phyloP scores from a whole-genome alignment of 2,113 vertebrate species.

The Carassius carassius region DNA sequence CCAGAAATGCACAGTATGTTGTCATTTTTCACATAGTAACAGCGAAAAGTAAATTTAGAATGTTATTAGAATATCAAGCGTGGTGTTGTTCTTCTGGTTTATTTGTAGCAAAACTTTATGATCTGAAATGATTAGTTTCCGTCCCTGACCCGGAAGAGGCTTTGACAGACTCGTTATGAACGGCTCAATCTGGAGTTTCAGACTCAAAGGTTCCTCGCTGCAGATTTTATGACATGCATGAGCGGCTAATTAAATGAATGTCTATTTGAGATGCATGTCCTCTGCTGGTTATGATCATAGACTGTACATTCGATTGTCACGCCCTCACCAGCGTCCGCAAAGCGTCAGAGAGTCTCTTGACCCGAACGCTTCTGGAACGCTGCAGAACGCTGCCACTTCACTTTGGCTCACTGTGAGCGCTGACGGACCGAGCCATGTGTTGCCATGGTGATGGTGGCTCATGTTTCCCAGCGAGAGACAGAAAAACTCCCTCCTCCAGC shows the following conservation, averaged over 20 bases:
- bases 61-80: too few relatives aligned
- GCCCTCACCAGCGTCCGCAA: background rate
- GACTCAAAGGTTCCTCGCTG: background rate
- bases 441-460: conserved; percentile 39
- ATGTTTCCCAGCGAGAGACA: conserved; percentile 17
- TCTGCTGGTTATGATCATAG: background rate
- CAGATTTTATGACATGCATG: background rate
- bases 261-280: background rate
- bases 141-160: too few relatives aligned
- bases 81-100: too few relatives aligned
- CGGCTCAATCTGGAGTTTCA: background rate
- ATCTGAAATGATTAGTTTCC: background rate
- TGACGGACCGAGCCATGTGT: conserved; percentile 23
- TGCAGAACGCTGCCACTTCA: background rate
- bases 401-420: conserved; percentile 10
- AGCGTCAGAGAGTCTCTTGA: background rate
- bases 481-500: background rate
- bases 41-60: too few relatives aligned
- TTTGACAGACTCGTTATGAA: too few relatives aligned
- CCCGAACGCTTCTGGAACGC: background rate
- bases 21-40: too few relatives aligned
- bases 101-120: background rate
- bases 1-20: background rate
- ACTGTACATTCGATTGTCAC: background rate
- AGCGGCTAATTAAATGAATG: background rate